These are phyloP conservation scores for Paelopatides confundens DNA, from an alignment of 53 echinoderm and acorn worm species.

Conservation along the genomic window DNA sequence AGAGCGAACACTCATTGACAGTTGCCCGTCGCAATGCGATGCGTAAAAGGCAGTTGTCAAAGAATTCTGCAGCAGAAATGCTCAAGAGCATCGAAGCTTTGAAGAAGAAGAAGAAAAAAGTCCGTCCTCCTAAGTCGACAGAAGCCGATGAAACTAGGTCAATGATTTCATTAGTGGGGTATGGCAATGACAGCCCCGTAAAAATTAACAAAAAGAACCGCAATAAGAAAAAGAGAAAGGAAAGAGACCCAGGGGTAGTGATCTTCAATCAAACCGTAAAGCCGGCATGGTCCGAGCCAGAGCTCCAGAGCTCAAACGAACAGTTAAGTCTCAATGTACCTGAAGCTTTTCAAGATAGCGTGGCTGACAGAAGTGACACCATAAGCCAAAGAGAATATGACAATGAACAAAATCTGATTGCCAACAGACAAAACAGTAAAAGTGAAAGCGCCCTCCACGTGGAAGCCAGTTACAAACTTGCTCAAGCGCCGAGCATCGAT, in stretches of 20 bases:
- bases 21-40: conserved; percentile 82
- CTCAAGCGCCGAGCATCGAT: conserved; percentile 18
- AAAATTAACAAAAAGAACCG: conserved; percentile 38
- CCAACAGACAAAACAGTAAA: conserved; percentile 1
- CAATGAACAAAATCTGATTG: background rate
- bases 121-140: conserved; percentile 58
- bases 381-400: background rate
- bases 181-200: conserved; percentile 27
- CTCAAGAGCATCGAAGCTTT: conserved; percentile 78
- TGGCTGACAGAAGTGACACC: background rate
- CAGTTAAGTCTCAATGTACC: background rate
- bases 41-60: conserved; percentile 78
- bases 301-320: background rate
- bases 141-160: conserved; percentile 43
- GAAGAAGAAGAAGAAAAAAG: conserved; percentile 81
- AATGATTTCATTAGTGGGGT: conserved; percentile 22
- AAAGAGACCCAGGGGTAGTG: conserved; percentile 16
- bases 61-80: conserved; percentile 80
- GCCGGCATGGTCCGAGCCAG: conserved; percentile 44
- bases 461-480: background rate
- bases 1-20: conserved; percentile 88
- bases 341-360: background rate
- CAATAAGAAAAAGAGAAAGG: conserved; percentile 64
- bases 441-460: conserved; percentile 34
- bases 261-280: conserved; percentile 12